Percentiles rank a stretch among this genome's conserved stretches.
phyloP scores from a whole-genome alignment of 2,113 vertebrate genomes.

The Nanorana parkeri region DNA sequence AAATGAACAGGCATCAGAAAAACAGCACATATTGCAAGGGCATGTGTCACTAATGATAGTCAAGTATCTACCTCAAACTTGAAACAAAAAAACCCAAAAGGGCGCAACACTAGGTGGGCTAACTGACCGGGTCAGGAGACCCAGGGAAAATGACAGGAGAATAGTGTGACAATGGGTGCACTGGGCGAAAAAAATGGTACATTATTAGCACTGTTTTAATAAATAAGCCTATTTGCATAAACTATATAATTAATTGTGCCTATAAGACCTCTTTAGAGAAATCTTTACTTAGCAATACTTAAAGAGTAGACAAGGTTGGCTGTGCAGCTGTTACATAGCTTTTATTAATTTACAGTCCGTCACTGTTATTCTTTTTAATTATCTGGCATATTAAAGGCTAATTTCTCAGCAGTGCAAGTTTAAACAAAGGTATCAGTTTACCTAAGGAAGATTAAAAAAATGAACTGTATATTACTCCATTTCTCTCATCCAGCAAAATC shows the following conservation, averaged over 20 bases:
- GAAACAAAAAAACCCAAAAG: too few relatives aligned
- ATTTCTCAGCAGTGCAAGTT: background rate
- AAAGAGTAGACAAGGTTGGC: background rate
- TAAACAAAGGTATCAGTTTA: background rate
- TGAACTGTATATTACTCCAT: background rate
- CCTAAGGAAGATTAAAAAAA: background rate
- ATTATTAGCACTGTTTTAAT: too few relatives aligned
- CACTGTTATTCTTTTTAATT: slow-evolving; percentile 18
- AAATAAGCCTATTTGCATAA: background rate
- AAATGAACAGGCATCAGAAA: too few relatives aligned
- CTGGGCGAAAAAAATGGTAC: too few relatives aligned
- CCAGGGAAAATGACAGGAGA: too few relatives aligned
- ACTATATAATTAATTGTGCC: background rate
- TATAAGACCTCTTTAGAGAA: background rate
- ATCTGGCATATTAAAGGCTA: slow-evolving; percentile 30
- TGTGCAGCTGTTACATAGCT: background rate
- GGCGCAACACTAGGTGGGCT: too few relatives aligned
- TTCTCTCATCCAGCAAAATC: slow-evolving; percentile 1
- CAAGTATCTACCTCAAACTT: too few relatives aligned
- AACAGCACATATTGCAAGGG: too few relatives aligned
- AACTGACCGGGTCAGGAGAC: too few relatives aligned
- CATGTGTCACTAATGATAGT: too few relatives aligned
- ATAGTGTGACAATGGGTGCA: too few relatives aligned
- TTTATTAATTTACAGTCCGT: slow-evolving; percentile 16
- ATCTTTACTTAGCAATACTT: background rate